These are phyloP conservation scores for Salvelinus namaycush DNA, from an alignment of 2,113 vertebrate species.

Conservation along the genomic window DNA sequence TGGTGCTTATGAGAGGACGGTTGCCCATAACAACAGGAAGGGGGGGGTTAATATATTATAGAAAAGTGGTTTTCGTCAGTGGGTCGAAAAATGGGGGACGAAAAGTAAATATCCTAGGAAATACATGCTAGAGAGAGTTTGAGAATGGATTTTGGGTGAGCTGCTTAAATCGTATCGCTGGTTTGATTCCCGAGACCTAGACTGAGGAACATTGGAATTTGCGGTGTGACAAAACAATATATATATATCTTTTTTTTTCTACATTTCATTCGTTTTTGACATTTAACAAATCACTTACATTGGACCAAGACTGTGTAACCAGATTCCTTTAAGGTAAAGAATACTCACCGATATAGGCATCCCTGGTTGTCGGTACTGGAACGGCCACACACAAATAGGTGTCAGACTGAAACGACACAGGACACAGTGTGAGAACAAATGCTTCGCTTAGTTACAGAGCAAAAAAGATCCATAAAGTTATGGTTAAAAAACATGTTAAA, in stretches of 20 bases:
- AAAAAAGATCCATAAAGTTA: not conserved
- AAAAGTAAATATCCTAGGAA: not conserved
- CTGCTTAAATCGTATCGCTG: too few species aligned
- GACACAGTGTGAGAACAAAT: slow-evolving; percentile 12
- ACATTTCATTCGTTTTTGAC: too few species aligned
- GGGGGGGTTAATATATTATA: not conserved
- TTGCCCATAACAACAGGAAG: slow-evolving; percentile 16
- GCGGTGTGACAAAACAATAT: too few species aligned
- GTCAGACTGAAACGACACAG: slow-evolving; percentile 83
- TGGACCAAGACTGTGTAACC: too few species aligned
- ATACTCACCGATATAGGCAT: slow-evolving; percentile 90
- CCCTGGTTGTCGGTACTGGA: slow-evolving; percentile 79
- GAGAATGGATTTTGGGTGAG: not conserved
- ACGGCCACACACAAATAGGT: slow-evolving; percentile 90
- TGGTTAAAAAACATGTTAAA: not conserved
- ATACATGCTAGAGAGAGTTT: not conserved
- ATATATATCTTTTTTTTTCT: too few species aligned
- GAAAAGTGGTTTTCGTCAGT: not conserved
- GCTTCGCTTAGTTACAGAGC: slow-evolving; percentile 24
- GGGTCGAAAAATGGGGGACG: not conserved
- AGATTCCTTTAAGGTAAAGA: not conserved
- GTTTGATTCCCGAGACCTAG: too few species aligned
- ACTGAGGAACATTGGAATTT: too few species aligned
- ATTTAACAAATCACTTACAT: too few species aligned
- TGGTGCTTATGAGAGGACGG: not conserved